A percentile compares a stretch with the other conserved stretches of the same genome.
phyloP scores from a whole-genome alignment of 2,888 invertebrate genomes.

The Acrobasis suavella region DNA sequence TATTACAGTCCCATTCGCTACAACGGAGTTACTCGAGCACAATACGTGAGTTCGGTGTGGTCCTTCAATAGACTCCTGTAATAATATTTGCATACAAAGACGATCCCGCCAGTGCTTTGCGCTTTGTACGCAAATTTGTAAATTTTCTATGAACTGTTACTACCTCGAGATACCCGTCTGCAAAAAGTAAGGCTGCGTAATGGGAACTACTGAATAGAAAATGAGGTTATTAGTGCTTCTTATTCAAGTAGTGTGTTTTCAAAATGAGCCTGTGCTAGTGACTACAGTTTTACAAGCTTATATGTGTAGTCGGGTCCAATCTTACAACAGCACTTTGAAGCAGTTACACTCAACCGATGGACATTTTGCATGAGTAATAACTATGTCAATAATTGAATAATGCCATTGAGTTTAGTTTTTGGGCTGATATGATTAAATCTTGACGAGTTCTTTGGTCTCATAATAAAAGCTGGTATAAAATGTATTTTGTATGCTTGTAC shows the following conservation, averaged over 20 bases:
- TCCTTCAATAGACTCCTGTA: conserved; percentile 67
- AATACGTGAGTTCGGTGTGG: conserved; percentile 58
- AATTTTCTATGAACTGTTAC: conserved; percentile 59
- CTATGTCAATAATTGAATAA: no score
- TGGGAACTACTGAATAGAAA: conserved; percentile 1
- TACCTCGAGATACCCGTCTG: conserved; percentile 33
- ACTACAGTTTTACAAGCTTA: no score
- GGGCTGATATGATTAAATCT: no score
- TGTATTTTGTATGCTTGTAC: no score
- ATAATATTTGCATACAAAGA: conserved; percentile 76
- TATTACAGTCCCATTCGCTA: conserved; percentile 51
- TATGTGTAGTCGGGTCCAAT: no score
- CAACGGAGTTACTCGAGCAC: conserved; percentile 47
- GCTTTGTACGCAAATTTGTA: conserved; percentile 68
- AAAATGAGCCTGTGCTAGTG: no score
- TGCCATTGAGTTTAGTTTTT: no score
- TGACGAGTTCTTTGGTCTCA: no score
- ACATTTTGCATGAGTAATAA: no score
- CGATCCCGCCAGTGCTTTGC: conserved; percentile 59
- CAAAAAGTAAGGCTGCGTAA: conserved; percentile 20
- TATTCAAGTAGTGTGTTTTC: conserved; percentile 36
- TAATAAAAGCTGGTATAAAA: no score
- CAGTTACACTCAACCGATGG: no score
- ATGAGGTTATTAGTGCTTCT: conserved; percentile 35
- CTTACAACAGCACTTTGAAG: no score